phyloP scores from a whole-genome alignment of 2,797 vertebrate genomes.

The Stomatorhinus walkeri region DNA sequence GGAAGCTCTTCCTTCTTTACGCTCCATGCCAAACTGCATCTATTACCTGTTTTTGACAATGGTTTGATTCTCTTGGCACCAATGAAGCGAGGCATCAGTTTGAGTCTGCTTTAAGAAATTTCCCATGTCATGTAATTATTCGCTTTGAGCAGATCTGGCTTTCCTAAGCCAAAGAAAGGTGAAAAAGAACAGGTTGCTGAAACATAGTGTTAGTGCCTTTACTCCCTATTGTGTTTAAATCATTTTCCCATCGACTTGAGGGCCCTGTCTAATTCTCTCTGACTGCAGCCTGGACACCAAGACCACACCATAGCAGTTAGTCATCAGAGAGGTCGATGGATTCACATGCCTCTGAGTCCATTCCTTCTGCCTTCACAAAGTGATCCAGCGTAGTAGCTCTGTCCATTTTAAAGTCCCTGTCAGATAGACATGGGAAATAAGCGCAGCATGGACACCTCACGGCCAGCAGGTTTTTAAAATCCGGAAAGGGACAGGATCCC shows the following conservation, averaged over 20 bases:
- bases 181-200: background rate
- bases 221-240: background rate
- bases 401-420: background rate
- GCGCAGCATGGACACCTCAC: conserved; percentile 10
- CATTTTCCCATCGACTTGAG: background rate
- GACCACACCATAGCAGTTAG: background rate
- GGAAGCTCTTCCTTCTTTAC: background rate
- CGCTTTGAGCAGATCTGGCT: background rate
- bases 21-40: background rate
- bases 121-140: background rate
- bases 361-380: background rate
- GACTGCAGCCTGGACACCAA: background rate
- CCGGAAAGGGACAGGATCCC: background rate
- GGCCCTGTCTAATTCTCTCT: background rate
- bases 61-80: background rate
- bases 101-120: background rate
- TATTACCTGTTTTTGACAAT: background rate
- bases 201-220: background rate
- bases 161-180: background rate
- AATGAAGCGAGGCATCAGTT: background rate
- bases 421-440: background rate
- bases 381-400: background rate
- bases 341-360: background rate
- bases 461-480: conserved; percentile 14
- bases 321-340: background rate